Evolutionary conservation across 2,113 vertebrate genomes (phyloP).

Genomic region (Ailurus styani): DNA sequence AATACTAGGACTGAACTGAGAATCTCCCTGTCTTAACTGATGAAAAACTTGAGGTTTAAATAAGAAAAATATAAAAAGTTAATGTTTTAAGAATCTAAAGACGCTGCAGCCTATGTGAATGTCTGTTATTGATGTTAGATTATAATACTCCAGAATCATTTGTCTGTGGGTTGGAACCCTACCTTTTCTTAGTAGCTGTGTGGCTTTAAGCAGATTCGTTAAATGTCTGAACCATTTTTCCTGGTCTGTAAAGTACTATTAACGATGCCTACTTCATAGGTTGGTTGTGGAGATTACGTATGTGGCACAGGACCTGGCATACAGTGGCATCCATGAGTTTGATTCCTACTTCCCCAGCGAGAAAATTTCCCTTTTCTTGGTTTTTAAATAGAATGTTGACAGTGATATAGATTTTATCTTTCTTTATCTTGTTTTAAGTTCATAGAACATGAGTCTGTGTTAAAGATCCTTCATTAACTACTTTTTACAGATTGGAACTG

Average conservation of each 20-base stretch:
- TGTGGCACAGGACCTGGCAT: background rate
- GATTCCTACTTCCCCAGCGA: background rate
- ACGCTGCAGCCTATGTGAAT: background rate
- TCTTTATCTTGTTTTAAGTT: slow-evolving; percentile 3
- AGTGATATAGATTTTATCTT: background rate
- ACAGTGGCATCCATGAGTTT: background rate
- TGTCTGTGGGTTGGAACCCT: background rate
- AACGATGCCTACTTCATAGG: background rate
- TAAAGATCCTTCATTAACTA: slow-evolving; percentile 37
- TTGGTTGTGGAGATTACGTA: background rate
- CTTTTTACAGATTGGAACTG: slow-evolving; percentile 35
- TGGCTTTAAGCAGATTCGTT: background rate
- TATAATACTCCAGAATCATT: background rate
- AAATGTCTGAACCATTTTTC: background rate
- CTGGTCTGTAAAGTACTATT: background rate
- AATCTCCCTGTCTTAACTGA: background rate
- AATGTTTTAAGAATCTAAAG: background rate
- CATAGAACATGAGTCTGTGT: background rate
- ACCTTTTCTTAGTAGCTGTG: background rate
- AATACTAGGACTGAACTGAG: background rate
- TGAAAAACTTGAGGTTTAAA: slow-evolving; percentile 5
- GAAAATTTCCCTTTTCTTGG: background rate
- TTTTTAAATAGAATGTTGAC: slow-evolving; percentile 28
- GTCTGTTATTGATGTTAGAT: background rate
- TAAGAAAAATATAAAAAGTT: background rate